These are phyloP conservation scores for Thunnus albacares DNA, from an alignment of 2,797 vertebrate genomes.

Conservation along the genomic window DNA sequence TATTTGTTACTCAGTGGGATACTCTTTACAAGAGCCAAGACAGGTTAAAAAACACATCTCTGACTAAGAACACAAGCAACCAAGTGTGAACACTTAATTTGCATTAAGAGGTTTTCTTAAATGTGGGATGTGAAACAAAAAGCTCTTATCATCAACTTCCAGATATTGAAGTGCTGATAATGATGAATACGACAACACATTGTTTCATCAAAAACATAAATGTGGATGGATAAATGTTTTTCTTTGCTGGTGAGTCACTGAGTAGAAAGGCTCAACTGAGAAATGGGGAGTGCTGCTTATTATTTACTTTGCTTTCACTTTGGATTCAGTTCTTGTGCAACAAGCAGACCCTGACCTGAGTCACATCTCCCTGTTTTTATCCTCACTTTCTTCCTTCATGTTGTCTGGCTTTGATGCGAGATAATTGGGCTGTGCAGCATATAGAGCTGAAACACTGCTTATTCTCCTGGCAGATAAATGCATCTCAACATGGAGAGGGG, in stretches of 20 bases:
- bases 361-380: slow-evolving; percentile 50
- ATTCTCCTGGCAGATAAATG: slow-evolving; percentile 29
- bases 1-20: neutral
- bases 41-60: neutral
- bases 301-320: slow-evolving; percentile 38
- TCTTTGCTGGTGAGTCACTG: slow-evolving; percentile 21
- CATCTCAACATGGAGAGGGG: slow-evolving; percentile 7
- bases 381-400: slow-evolving; percentile 45
- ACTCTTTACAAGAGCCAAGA: neutral
- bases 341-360: slow-evolving; percentile 58
- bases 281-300: slow-evolving; percentile 8
- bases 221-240: neutral
- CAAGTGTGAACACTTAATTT: neutral
- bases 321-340: slow-evolving; percentile 23
- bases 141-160: neutral
- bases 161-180: slow-evolving; percentile 7
- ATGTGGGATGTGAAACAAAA: neutral
- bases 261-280: slow-evolving; percentile 1
- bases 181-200: slow-evolving; percentile 8
- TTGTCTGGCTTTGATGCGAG: slow-evolving; percentile 60
- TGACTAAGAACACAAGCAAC: neutral
- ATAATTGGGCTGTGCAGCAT: slow-evolving; percentile 58
- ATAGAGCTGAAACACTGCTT: slow-evolving; percentile 39
- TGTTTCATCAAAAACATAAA: slow-evolving; percentile 4
- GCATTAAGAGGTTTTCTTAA: neutral